These are phyloP conservation scores for Nyctalus aviator DNA, from an alignment of 2,797 vertebrate species.

Conservation along the genomic window DNA sequence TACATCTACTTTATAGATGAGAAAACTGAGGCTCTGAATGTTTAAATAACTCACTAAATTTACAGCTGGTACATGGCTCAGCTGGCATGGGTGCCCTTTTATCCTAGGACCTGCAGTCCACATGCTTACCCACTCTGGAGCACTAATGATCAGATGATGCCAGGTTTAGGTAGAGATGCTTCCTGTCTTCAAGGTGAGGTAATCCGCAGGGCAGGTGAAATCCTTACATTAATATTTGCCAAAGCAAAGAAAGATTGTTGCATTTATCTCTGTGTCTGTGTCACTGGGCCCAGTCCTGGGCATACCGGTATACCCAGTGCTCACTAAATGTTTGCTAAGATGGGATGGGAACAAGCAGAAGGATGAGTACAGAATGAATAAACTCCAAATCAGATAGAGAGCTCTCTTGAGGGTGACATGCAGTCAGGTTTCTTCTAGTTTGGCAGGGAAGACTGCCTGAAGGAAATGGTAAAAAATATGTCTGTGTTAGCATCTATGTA, in stretches of 20 bases:
- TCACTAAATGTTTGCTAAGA: constrained; percentile 17
- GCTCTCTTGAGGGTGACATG: background rate
- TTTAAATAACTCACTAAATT: background rate
- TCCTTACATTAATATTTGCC: background rate
- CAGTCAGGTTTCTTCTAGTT: background rate
- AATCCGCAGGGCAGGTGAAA: background rate
- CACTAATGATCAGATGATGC: no score
- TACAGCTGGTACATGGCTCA: background rate
- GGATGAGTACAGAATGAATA: background rate
- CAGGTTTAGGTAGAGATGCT: background rate
- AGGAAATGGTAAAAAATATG: background rate
- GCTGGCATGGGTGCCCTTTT: no score
- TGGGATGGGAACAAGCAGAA: background rate
- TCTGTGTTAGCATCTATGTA: background rate
- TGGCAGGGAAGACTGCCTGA: background rate
- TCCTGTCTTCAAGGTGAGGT: background rate
- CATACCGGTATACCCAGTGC: background rate
- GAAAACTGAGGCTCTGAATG: background rate
- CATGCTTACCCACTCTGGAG: background rate
- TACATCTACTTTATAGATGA: constrained; percentile 17
- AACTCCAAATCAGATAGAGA: background rate
- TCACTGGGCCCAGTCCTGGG: background rate
- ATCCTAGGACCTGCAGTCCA: background rate
- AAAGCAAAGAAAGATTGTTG: background rate
- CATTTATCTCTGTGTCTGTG: background rate